Evolutionary conservation across 2,797 vertebrate species (phyloP).

Genomic region (Gephyroberyx darwinii): DNA sequence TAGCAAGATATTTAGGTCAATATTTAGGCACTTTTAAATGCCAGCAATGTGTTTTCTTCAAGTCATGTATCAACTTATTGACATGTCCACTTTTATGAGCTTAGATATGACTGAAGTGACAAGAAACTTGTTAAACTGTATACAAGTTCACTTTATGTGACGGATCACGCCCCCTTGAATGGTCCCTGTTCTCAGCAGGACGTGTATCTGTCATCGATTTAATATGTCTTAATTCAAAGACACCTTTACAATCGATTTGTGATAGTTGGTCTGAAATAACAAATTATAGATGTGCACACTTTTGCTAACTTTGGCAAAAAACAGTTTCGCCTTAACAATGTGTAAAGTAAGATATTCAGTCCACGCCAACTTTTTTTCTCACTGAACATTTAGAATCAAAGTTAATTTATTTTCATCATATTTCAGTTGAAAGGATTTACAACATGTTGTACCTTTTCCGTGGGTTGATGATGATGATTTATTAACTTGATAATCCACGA

Average conservation of each 20-base stretch:
- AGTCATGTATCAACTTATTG: background rate
- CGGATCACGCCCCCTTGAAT: constrained; percentile 69
- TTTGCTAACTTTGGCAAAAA: background rate
- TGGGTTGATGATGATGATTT: constrained; percentile 36
- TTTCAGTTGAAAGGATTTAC: constrained; percentile 8
- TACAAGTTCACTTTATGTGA: constrained; percentile 54
- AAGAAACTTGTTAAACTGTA: constrained; percentile 66
- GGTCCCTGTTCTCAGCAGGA: constrained; percentile 82
- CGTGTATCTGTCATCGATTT: constrained; percentile 87
- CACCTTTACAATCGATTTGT: constrained; percentile 81
- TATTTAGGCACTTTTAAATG: too few species aligned
- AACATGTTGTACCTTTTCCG: constrained; percentile 49
- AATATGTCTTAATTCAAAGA: constrained; percentile 86
- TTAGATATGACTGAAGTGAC: constrained; percentile 44
- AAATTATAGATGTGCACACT: background rate
- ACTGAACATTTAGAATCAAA: too few species aligned
- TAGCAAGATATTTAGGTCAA: too few species aligned
- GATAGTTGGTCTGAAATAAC: constrained; percentile 37
- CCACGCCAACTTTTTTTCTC: background rate
- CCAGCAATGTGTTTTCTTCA: too few species aligned
- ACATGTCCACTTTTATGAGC: background rate
- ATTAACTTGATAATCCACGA: constrained; percentile 36
- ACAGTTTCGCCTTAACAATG: background rate
- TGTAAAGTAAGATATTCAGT: background rate
- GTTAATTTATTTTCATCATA: constrained; percentile 34